phyloP scores from a whole-genome alignment of 2,113 vertebrate species.

The Chaetura pelagica region DNA sequence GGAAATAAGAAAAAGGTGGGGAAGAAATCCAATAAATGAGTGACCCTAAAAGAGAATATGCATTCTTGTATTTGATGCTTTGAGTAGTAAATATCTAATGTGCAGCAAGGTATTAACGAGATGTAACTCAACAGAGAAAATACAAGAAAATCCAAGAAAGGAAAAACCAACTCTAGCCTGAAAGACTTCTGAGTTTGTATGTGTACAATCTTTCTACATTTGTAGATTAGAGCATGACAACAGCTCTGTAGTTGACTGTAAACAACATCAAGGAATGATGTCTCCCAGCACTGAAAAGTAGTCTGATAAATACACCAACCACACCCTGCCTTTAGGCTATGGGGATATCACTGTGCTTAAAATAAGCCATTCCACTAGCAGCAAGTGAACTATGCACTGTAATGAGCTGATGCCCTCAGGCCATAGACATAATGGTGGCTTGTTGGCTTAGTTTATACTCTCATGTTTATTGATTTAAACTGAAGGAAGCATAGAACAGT shows the following conservation, averaged over 20 bases:
- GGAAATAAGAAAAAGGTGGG: neutral
- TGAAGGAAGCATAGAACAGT: neutral
- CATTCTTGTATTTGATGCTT: neutral
- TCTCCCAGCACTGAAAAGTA: neutral
- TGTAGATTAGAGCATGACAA: neutral
- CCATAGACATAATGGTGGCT: neutral
- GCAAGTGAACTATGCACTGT: neutral
- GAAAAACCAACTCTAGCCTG: neutral
- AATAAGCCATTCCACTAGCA: neutral
- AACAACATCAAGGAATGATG: neutral
- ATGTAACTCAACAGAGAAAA: neutral
- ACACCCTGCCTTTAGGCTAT: neutral
- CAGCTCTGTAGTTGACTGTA: neutral
- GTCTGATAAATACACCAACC: neutral
- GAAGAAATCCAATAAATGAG: neutral
- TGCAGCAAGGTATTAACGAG: neutral
- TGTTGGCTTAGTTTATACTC: neutral
- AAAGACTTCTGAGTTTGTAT: neutral
- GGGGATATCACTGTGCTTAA: neutral
- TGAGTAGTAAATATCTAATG: neutral
- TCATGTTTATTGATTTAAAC: conserved; percentile 20
- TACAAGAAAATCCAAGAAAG: neutral
- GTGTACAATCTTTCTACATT: neutral
- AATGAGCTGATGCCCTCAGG: neutral
- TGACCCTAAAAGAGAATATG: neutral